Evolutionary conservation across 2,113 vertebrate genomes (phyloP).

Genomic region (Ceyx cyanopectus): DNA sequence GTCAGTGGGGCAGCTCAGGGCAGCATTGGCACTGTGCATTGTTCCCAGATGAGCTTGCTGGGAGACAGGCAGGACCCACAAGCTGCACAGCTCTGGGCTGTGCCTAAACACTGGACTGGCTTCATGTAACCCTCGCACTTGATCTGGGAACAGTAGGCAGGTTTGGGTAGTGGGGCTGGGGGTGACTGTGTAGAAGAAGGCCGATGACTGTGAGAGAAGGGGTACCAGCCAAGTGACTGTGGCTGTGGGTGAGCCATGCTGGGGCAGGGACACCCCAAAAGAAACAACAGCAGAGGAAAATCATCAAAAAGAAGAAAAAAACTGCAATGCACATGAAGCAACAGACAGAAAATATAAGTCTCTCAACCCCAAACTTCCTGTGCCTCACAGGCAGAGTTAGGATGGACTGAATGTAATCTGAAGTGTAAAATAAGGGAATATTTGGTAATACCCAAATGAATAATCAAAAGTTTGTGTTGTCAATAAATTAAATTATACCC

Average conservation of each 20-base stretch:
- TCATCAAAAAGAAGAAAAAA: background rate
- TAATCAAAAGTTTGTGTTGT: background rate
- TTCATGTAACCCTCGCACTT: fast-evolving
- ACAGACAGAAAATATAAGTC: background rate
- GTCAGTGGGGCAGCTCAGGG: fast-evolving
- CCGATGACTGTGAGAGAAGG: background rate
- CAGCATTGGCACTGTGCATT: fast-evolving
- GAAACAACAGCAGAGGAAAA: background rate
- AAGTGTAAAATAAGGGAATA: background rate
- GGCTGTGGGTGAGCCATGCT: fast-evolving
- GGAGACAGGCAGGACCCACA: background rate
- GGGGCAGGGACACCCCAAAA: fast-evolving
- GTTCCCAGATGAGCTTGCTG: fast-evolving
- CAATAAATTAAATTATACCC: background rate
- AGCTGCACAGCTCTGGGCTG: background rate
- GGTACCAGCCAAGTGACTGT: background rate
- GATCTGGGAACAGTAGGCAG: background rate
- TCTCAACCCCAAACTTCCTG: background rate
- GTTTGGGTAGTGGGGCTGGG: background rate
- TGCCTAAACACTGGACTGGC: background rate
- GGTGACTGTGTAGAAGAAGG: fast-evolving
- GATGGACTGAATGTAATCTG: background rate
- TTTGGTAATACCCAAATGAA: background rate
- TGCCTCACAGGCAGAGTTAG: background rate
- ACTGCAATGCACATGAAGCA: fast-evolving